phyloP scores from a whole-genome alignment of 2,797 vertebrate species.

The Rhinatrema bivittatum region DNA sequence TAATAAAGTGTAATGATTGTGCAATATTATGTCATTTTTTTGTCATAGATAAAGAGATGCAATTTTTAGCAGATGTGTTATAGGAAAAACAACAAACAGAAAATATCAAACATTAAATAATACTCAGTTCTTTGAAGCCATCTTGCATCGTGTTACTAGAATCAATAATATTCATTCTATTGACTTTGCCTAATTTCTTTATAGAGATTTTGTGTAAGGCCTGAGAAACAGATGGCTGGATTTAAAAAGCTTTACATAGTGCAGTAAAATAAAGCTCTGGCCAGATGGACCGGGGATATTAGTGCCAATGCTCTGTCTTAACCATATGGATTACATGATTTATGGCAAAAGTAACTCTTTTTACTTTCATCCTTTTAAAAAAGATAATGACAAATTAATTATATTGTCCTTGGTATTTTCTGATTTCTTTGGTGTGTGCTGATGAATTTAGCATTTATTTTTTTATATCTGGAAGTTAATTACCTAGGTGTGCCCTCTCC shows the following conservation, averaged over 20 bases:
- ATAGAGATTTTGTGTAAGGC: constrained; percentile 10
- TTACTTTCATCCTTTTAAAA: constrained; percentile 24
- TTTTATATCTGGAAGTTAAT: too few relatives aligned
- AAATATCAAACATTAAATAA: neutral
- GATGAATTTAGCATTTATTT: too few relatives aligned
- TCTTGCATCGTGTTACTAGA: neutral
- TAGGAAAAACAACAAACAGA: neutral
- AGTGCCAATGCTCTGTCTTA: constrained; percentile 45
- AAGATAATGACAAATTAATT: constrained; percentile 18
- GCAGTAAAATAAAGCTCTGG: constrained; percentile 31
- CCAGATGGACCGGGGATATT: constrained; percentile 50
- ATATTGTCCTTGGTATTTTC: too few relatives aligned
- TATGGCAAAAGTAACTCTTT: constrained; percentile 33
- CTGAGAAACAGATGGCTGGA: constrained; percentile 41
- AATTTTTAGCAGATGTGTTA: too few relatives aligned
- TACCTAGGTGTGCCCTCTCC: too few relatives aligned
- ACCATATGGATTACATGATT: constrained; percentile 46
- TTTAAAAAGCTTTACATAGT: constrained; percentile 42
- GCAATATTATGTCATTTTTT: too few relatives aligned
- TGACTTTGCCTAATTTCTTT: constrained; percentile 19
- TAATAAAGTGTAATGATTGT: too few relatives aligned
- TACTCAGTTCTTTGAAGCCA: neutral
- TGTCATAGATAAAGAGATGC: too few relatives aligned
- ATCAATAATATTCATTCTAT: neutral
- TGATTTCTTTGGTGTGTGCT: too few relatives aligned